Evolutionary conservation across 2,113 vertebrate genomes (phyloP), one percentile per base, ranked within the genome.

Genomic region (Gymnobelideus leadbeateri): DNA sequence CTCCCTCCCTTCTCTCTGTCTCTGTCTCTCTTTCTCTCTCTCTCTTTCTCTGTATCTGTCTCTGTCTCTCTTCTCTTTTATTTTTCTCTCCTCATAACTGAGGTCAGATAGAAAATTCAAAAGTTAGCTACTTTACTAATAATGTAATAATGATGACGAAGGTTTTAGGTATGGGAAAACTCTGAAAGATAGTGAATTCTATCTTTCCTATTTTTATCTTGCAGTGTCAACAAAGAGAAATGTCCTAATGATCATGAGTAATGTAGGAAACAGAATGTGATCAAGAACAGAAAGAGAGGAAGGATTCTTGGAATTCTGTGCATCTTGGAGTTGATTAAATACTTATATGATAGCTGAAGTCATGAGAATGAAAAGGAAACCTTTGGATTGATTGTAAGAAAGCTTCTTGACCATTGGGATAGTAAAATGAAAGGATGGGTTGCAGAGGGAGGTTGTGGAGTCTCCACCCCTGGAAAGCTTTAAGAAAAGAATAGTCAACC

Each of bases 291-390:
- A 51, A 28, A n/a, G 43, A 24, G 12, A 43, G 91, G 92, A 5
- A 43, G 57, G 54, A 90, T 12, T 77, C 89, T 92, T 51, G 90
- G 54, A 93, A 89, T 77, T 3, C 0, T 21, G 2, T 23, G 4
- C 89, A 55, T 92, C 8, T 93, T 93, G 54, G 90, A 92, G 94
- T 95, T 77, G 96, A 53, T 28, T 77, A 26, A 51, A 92, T 52
- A 8, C 47, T 84, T 84, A 8, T 3, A 84, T n/a, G 68, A 84
- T 43, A 84, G 37, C 37, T 84, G 68, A 84, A 10, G 49, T 53
- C 3, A 54, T 94, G 94, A 92, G 16, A 77, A 90, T 52, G 57
- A 89, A 55, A 9, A 31, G 7, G n/a, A 84, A 84, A 84, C 68
- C 68, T 84, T 84, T 43, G 68, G 68, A 84, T 43, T 43, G 68